Base-by-base conservation (phyloP, 2,797 vertebrate species). In the Lateolabrax maculatus region DNA sequence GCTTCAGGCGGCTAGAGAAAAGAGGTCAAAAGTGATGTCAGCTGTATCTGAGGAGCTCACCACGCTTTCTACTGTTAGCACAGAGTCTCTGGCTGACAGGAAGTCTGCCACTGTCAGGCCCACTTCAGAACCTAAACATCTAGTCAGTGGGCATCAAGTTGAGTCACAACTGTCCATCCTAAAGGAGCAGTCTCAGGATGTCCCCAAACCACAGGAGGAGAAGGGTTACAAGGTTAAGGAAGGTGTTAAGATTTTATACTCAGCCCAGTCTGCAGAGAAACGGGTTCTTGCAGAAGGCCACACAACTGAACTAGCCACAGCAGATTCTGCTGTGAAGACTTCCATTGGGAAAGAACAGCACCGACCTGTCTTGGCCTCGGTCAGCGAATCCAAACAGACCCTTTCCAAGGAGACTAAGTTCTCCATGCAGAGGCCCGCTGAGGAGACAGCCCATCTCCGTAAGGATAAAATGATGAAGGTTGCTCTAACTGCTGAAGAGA, bases 171-270 rank as follows among this genome's bases (percentile, higher is more conserved):
- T 96, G 43, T 83, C 93, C 53, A 92, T 96, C 55, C 64, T 93
- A n/a, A 97, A 95, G 79, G 96, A 97, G 79, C 88, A 90, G 48
- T 94, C 92, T 31, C 78, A 94, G 6, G 71, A 91, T 5, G 90
- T 96, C 52, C 90, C 92, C 11, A 79, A 74, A 71, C 80, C 91
- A 29, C 89, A 91, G n/a, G 66, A 91, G 11, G 94, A 97, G 87
- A 95, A 81, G 37, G 81, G 95, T 63, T 95, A 95, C 80, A 88
- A 92, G 72, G 94, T 95, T 9, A 95, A 93, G 70, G 96, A 97
- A 80, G 96, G 95, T 9, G 79, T 95, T 55, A 95, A 95, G 81
- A 95, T 95, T 75, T 87, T 96, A 56, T 96, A 96, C 68, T 93
- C 95, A 0, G 93, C 94, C 36, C 88, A 96, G 70, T 94, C 93